These are phyloP conservation scores for Yoshiicerus persimilis DNA, from an alignment of 1,140 invertebrate genomes.

Conservation along the genomic window DNA sequence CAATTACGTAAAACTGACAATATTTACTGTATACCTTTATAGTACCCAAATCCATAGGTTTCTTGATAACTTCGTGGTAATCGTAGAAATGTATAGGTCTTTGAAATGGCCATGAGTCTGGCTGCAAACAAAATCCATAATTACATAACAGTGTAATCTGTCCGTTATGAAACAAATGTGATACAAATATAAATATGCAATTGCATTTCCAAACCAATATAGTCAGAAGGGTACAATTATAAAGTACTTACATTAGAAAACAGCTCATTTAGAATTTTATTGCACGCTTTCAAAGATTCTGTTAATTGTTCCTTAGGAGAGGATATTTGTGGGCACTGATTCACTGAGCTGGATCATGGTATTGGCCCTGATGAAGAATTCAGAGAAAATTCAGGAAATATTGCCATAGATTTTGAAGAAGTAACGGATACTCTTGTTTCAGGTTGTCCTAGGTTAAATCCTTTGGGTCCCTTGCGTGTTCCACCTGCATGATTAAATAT, in stretches of 20 bases:
- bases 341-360: not conserved
- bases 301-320: conserved; percentile 77
- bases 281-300: conserved; percentile 86
- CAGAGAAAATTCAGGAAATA: conserved; percentile 7
- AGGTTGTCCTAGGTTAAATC: not conserved
- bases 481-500: not conserved
- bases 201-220: too few species aligned
- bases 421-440: conserved; percentile 49
- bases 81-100: conserved; percentile 98
- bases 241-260: conserved; percentile 79
- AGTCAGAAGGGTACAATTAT: too few species aligned
- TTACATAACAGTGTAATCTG: not conserved
- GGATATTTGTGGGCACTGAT: conserved; percentile 40
- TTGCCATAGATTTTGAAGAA: conserved; percentile 48
- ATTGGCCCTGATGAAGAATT: conserved; percentile 42
- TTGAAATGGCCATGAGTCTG: conserved; percentile 98
- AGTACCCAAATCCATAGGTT: conserved; percentile 99
- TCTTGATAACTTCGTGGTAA: conserved; percentile 99
- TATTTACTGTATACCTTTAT: conserved; percentile 68
- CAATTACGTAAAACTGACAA: not conserved
- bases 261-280: conserved; percentile 91
- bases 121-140: conserved; percentile 59
- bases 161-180: not conserved
- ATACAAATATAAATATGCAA: too few species aligned
- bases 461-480: conserved; percentile 6